Base-by-base conservation (phyloP, 2,888 invertebrate genomes). In the Campaea margaritaria region DNA sequence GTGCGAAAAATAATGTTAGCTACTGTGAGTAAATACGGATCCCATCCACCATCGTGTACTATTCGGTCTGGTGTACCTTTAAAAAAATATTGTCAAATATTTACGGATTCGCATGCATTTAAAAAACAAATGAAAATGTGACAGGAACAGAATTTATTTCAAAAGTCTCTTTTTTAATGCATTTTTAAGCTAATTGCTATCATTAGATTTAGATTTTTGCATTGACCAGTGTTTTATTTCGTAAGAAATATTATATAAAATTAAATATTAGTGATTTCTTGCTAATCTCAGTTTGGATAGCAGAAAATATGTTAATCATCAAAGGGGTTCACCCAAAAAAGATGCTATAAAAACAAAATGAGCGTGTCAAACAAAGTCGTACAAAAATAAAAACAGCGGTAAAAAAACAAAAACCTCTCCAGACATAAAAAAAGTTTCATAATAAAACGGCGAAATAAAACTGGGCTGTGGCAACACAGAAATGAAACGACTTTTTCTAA, bases 381-480 rank as follows among this genome's bases (percentile, higher is more conserved):
- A n/a, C 38, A n/a, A 38, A n/a, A 7, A 43, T 28, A 48, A 43
- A 48, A 47, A 4, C 56, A 63, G 36, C 16, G 64, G 67, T 64
- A 21, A 74, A 64, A 73, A 70, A 64, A 65, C 49, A 66, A 62
- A 44, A n/a, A 59, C 27, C 64, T 59, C 60, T 71, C 62, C 36
- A 13, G 54, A 46, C 13, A 44, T 28, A 3, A 15, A 63, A 44
- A 41, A 57, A 58, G 41, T 72, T 73, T 64, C 66, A 63, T 58
- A 53, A 61, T 65, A 51, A 51, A 9, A 43, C 43, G 34, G 12
- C 51, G 42, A 46, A 58, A 51, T 51, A 51, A 50, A 51, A 58
- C n/a, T 45, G 16, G 44, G 44, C 48, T 53, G 46, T 21, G 53
- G 41, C n/a, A 42, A 55, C 50, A 55, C 50, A 60, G 55, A 44